Evolutionary conservation across 2,113 vertebrate species (phyloP), one percentile per base, ranked within the genome.

Genomic region (Chloroceryle aenea): DNA sequence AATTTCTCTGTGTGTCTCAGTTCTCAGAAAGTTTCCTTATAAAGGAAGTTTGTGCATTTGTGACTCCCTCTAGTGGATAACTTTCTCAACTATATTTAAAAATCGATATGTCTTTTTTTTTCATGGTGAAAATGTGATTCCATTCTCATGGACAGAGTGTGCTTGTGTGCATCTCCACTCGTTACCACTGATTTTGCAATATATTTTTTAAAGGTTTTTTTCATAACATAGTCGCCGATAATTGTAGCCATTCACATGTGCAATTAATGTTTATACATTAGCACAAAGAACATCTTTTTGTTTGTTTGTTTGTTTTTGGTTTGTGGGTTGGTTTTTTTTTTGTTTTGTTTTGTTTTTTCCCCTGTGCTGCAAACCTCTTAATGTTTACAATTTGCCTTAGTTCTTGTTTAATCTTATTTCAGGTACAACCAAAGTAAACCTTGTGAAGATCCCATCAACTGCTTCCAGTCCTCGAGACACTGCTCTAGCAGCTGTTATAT

Each of bases 401-500:
- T 75, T 85, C 29, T 72, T 45, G 27, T 47, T 87, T 88, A n/a
- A 89, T 89, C 87, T 2, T 78, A 61, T 97, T 93, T 36, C 96
- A 99, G 99, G 99, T 95, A 98, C 98, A 58, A 98, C 98, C 25
- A 99, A 99, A 84, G 99, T 99, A 76, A 99, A 99, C 95, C 98
- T 99, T 79, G 99, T 99, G 88, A 99, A 99, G 83, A 98, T 99
- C 76, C 98, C 99, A 5, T 97, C 99, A 7, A 98, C 98, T 14
- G 98, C 98, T 93, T 99, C 99, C 90, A 99, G 99, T 85, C 99
- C 99, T 3, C 97, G 99, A 81, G 99, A 99, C 97, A 98, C 99
- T 26, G 99, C 99, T 29, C 98, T 99, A 88, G 99, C 99, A 1
- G 99, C 99, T 0, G 98, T 99, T 67, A 99, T 99, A 97, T 99